These are phyloP conservation scores for Archips crataeganus DNA, from an alignment of 2,888 invertebrate species.

Conservation along the genomic window DNA sequence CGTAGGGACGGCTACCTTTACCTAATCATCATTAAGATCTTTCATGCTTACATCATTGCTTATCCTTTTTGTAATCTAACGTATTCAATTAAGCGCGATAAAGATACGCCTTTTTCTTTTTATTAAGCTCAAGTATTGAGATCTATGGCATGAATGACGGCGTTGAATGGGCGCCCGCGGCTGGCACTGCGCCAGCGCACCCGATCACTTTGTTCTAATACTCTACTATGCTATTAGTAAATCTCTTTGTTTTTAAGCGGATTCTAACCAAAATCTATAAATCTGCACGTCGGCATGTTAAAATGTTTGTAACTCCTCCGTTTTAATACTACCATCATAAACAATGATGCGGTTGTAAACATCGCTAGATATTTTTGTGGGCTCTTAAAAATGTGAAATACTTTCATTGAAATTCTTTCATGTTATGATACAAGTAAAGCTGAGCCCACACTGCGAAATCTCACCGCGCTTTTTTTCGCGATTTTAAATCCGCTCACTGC, in stretches of 20 bases:
- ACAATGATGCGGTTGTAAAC: slow-evolving; percentile 56
- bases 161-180: slow-evolving; percentile 60
- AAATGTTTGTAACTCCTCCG: slow-evolving; percentile 53
- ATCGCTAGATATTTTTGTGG: slow-evolving; percentile 47
- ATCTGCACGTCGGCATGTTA: slow-evolving; percentile 51
- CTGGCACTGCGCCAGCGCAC: slow-evolving; percentile 64
- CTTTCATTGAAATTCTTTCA: slow-evolving; percentile 16
- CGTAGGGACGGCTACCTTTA: background rate
- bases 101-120: background rate
- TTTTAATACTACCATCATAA: slow-evolving; percentile 55
- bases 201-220: slow-evolving; percentile 71
- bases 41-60: background rate
- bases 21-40: background rate
- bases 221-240: slow-evolving; percentile 52
- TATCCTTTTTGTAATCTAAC: background rate
- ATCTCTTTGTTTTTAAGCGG: slow-evolving; percentile 51
- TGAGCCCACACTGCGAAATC: too few species aligned
- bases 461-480: too few species aligned
- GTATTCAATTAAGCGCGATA: background rate
- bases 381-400: slow-evolving; percentile 36
- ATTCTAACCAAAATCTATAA: slow-evolving; percentile 63
- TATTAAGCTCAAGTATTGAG: slow-evolving; percentile 20
- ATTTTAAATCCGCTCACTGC: too few species aligned
- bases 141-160: slow-evolving; percentile 62
- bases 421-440: slow-evolving; percentile 10